Conservation (phyloP, 1,140 invertebrate genomes). For the Chymomyza costata region DNA sequence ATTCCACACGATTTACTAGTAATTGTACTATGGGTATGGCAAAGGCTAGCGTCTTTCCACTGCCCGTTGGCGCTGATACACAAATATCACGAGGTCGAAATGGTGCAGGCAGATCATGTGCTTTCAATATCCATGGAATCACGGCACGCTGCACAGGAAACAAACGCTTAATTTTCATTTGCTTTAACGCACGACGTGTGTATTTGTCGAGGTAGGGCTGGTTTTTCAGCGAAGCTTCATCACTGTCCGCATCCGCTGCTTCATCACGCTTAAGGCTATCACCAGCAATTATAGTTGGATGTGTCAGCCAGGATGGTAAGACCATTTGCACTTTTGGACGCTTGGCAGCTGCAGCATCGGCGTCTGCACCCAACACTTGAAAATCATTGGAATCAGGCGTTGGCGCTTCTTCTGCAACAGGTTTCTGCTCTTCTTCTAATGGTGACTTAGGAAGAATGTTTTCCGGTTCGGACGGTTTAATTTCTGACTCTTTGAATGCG, state of each 20-base stretch:
- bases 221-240: slow-evolving; percentile 77
- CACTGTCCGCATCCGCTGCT: slow-evolving; percentile 79
- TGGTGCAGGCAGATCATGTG: slow-evolving; percentile 77
- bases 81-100: slow-evolving; percentile 92
- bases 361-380: slow-evolving; percentile 77
- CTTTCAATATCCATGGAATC: slow-evolving; percentile 86
- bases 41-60: slow-evolving; percentile 97
- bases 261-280: slow-evolving; percentile 79
- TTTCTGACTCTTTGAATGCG: slow-evolving; percentile 16
- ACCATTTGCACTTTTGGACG: slow-evolving; percentile 81
- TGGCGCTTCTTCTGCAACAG: neutral
- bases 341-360: slow-evolving; percentile 75
- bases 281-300: slow-evolving; percentile 84
- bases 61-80: slow-evolving; percentile 97
- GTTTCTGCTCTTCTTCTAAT: neutral
- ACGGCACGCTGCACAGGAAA: slow-evolving; percentile 93
- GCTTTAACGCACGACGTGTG: slow-evolving; percentile 81
- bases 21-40: slow-evolving; percentile 92
- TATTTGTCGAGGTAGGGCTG: slow-evolving; percentile 57
- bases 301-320: slow-evolving; percentile 90
- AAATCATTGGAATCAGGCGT: slow-evolving; percentile 64
- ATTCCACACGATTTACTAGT: slow-evolving; percentile 71
- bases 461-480: neutral
- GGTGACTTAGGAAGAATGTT: neutral
- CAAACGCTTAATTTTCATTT: slow-evolving; percentile 85